Evolutionary conservation across 2,888 invertebrate genomes (phyloP), one percentile per base, ranked within the genome.

Genomic region (Drosophila pseudotakahashii): DNA sequence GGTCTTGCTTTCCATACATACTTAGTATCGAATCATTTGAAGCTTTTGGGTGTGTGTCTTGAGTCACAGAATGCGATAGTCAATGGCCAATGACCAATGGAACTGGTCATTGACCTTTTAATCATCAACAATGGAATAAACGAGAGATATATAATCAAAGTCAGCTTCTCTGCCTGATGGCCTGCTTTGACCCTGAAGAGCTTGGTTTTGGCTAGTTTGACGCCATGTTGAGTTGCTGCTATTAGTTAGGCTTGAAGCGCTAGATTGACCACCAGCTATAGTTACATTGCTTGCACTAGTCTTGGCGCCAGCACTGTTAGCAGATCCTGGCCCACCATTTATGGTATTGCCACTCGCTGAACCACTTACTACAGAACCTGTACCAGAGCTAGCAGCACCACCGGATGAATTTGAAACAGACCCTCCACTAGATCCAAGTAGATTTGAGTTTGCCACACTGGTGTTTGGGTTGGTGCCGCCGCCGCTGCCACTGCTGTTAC

Each of bases 81-180:
- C 54, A 45, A 53, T 59, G 62, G 58, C 57, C 52, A 73, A 57
- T 57, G 59, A 58, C 73, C 42, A 64, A 47, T 67, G 61, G 32
- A 44, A 55, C 32, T 34, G 44, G 70, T 71, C 60, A 68, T 76
- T 57, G 66, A 63, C 79, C 77, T n/a, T 34, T 90, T 59, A 90
- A 76, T 91, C 91, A 89, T 91, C 91, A 85, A 91, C 91, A 86
- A 91, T 91, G 81, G 91, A 91, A 87, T 91, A 91, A 84, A 91
- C 91, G 73, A 87, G 91, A 80, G 91, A 90, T 87, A 91, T 91
- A 84, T 90, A 91, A 86, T 91, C 92, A 80, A 89, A 91, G 76
- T 91, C 92, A 58, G 90, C 83, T 89, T 90, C 90, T 76, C 91
- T 88, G 79, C 92, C 92, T 64, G 91, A 76, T 64, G 91, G 89